A percentile compares a stretch with the other conserved stretches of the same genome.
phyloP scores from a whole-genome alignment of 2,113 vertebrate species.

The Psephotus haematonotus region DNA sequence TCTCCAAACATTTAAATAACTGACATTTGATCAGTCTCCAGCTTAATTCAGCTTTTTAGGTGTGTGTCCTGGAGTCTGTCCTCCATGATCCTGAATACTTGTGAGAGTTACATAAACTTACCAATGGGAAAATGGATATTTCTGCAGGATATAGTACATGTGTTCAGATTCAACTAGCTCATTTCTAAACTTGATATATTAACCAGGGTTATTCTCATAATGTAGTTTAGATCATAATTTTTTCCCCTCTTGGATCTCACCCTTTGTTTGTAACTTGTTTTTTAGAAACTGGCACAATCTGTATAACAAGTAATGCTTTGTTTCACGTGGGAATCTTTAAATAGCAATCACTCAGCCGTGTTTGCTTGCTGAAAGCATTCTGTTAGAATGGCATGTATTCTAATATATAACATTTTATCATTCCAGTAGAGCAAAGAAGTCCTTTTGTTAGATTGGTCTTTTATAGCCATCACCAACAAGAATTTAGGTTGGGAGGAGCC shows the following conservation, averaged over 20 bases:
- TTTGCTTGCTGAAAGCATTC: background rate
- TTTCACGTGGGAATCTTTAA: background rate
- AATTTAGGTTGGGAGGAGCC: background rate
- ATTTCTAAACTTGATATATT: background rate
- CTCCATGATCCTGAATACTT: background rate
- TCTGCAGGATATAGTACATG: background rate
- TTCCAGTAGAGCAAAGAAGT: background rate
- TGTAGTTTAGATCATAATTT: background rate
- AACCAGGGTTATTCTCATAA: background rate
- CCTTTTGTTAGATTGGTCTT: background rate
- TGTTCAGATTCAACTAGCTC: background rate
- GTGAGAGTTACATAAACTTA: background rate
- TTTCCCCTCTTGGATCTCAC: background rate
- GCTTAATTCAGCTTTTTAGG: background rate
- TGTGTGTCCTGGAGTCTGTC: background rate
- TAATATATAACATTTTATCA: background rate
- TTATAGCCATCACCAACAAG: background rate
- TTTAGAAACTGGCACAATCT: conserved; percentile 9
- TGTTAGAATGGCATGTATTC: background rate
- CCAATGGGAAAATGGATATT: background rate
- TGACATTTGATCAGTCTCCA: background rate
- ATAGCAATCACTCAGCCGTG: background rate
- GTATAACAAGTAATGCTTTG: background rate
- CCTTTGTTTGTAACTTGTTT: background rate
- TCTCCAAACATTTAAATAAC: background rate